Evolutionary conservation across 2,888 invertebrate genomes (phyloP), one percentile per base, ranked within the genome.

Genomic region (Drosophila merina): DNA sequence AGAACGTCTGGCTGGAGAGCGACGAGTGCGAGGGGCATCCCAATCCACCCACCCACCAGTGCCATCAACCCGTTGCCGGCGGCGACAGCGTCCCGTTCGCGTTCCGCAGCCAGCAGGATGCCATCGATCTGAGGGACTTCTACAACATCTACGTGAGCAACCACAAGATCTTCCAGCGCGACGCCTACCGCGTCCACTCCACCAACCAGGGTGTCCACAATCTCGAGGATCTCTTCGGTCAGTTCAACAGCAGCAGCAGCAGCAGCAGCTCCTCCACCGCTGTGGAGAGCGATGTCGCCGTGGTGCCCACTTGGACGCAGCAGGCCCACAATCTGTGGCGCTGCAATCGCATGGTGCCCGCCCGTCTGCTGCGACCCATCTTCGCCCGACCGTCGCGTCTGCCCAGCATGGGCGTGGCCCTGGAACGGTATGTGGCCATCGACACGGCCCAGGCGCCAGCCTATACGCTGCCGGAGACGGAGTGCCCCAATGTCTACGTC

Each of bases 401-500:
- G 38, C 94, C 95, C 38, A 94, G 94, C 91, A 94, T 95, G 91
- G 95, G 96, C 6, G 95, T 95, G 85, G 95, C 95, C 79, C 94
- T 96, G 52, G 97, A 97, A 90, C 94, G 96, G 86, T 96, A 94
- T 91, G 86, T 96, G 56, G 93, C 96, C 60, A 93, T 97, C 56
- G 95, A 97, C 89, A 96, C 96, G 79, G 93, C 94, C 36, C 93
- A 94, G 86, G 94, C 95, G 57, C 92, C 93, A 26, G 91, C 93
- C 28, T 96, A 96, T 88, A 90, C 92, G 69, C 91, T 97, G 90
- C 97, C 97, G 8, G 94, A 95, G 83, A 95, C 96, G 9, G 97
- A 97, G 91, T 97, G 97, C 89, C 95, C 95, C 78, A 96, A 95
- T 91, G 94, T 96, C 55, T 95, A 96, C 91, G 88, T 97, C 10